Base-by-base conservation (phyloP, 37 sponge, comb jelly and placozoan genomes). In the Ianthella basta region DNA sequence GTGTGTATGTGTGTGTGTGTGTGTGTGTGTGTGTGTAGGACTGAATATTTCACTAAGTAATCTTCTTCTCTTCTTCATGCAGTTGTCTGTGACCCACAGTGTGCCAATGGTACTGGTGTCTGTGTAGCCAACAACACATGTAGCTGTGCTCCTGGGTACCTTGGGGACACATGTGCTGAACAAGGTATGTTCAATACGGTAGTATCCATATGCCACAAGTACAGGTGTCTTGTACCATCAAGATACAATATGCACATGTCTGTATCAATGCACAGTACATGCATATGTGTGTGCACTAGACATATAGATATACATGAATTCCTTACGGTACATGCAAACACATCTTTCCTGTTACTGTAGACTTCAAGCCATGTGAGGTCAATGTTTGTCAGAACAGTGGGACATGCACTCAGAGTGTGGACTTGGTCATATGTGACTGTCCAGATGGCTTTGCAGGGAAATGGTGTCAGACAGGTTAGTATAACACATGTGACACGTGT, bases 41-140 rank as follows among this genome's bases (percentile, higher is more conserved):
- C 6, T 44, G 50, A 10, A 8, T 44, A 8, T 44, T 44, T 44
- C 29, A 33, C 12, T 8, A 44, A 10, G 50, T 8, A 44, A 44
- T 44, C 50, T 44, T 3, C 8, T 44, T 10, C 50, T 8, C 50
- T 44, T 8, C 3, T 8, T 10, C 50, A 44, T 44, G 50, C 50
- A 75, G 78, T 50, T 80, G 56, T 41, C 32, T 92, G 93, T 80
- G 67, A 86, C 50, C 89, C 93, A 36, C 55, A 85, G 30, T 92
- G 93, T 84, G 85, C 60, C 36, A 80, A 92, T 84, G 93, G 50
- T 44, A 44, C 50, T 44, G 50, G 93, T 41, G 93, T 66, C 16
- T 92, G 93, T 84, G 68, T 89, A 0, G 74, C 34, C 6, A 86
- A 75, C 40, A 69, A 92, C 73, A 83, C 83, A 18, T 92, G 93